A percentile compares a stretch with the other conserved stretches of the same genome.
phyloP scores from a whole-genome alignment of 2,797 vertebrate species.

The Sarcoramphus papa region DNA sequence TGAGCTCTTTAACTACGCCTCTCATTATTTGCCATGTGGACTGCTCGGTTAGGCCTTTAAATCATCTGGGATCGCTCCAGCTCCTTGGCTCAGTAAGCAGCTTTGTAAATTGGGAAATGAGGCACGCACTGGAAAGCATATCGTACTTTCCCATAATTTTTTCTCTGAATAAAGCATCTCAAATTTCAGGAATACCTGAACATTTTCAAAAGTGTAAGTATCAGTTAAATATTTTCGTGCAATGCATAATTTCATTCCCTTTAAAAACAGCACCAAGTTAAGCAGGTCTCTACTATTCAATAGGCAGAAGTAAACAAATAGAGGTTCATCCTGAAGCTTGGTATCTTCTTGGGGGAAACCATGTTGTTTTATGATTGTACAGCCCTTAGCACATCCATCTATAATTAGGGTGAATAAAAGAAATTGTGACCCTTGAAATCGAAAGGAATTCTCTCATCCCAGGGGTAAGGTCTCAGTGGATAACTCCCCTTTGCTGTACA shows the following conservation, averaged over 20 bases:
- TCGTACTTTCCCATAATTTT: background rate
- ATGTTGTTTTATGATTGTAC: background rate
- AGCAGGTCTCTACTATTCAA: background rate
- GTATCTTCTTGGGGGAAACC: background rate
- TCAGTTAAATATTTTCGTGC: background rate
- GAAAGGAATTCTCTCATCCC: background rate
- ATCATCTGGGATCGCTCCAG: background rate
- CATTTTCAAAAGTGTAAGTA: background rate
- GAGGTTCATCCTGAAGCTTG: background rate
- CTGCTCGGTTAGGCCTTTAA: background rate
- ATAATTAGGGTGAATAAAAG: background rate
- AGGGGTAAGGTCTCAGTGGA: background rate
- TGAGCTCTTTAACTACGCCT: background rate
- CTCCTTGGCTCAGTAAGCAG: background rate
- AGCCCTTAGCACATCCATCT: background rate
- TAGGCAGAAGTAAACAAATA: background rate
- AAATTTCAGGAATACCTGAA: background rate
- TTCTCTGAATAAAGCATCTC: background rate
- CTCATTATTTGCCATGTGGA: background rate
- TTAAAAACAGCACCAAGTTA: background rate
- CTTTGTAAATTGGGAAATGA: background rate
- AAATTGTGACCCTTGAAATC: background rate
- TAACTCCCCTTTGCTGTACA: background rate
- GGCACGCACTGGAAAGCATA: accelerated
- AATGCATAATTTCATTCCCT: background rate